Conservation (phyloP, 2,797 vertebrate genomes). For the Amblyopsis hoosieri region DNA sequence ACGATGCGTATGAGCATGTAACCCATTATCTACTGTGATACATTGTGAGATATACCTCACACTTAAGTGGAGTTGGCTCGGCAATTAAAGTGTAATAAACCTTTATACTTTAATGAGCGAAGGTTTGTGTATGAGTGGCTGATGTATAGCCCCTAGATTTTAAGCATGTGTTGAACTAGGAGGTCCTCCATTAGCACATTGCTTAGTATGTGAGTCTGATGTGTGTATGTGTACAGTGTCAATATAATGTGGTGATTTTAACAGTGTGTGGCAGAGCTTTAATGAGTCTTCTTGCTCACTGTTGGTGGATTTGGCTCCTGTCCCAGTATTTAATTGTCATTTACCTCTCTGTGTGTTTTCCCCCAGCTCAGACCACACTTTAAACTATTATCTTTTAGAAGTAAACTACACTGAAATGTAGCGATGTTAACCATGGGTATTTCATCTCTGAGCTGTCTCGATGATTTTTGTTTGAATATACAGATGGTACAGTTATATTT, state of each 20-base stretch:
- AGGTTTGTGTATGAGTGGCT: slow-evolving; percentile 7
- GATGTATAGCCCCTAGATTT: slow-evolving; percentile 28
- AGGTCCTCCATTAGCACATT: slow-evolving; percentile 51
- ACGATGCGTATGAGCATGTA: background rate
- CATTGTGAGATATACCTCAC: too few relatives aligned
- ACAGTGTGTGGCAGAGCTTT: slow-evolving; percentile 46
- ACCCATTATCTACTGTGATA: background rate
- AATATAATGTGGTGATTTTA: slow-evolving; percentile 25
- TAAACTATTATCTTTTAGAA: too few relatives aligned
- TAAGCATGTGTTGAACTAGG: slow-evolving; percentile 42
- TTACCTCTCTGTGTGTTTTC: slow-evolving; percentile 23
- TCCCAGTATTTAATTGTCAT: slow-evolving; percentile 38
- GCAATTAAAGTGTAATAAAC: slow-evolving; percentile 59
- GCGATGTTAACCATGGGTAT: background rate
- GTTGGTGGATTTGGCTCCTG: slow-evolving; percentile 50
- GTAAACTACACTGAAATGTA: too few relatives aligned
- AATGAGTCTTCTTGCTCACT: slow-evolving; percentile 65
- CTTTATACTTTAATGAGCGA: slow-evolving; percentile 41
- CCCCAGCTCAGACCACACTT: background rate
- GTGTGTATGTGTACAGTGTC: slow-evolving; percentile 17
- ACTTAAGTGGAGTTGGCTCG: slow-evolving; percentile 32
- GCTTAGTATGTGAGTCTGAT: slow-evolving; percentile 22
- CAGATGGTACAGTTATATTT: too few relatives aligned
- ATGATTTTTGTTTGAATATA: too few relatives aligned
- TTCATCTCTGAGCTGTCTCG: background rate